Conservation (phyloP, 2,113 vertebrate species). For the Syrmaticus mikado region DNA sequence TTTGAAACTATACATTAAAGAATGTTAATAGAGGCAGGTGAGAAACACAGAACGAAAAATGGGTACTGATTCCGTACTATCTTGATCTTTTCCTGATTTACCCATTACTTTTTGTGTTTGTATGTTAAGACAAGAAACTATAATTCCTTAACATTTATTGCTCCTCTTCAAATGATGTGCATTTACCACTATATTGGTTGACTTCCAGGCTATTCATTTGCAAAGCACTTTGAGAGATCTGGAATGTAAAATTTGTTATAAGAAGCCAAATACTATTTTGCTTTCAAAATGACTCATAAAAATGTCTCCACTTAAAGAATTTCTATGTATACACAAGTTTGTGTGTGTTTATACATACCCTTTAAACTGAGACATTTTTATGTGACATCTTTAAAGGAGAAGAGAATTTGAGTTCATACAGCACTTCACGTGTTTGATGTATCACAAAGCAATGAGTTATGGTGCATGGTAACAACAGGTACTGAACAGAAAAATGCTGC, state of each 20-base stretch:
- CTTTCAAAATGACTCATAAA: constrained; percentile 21
- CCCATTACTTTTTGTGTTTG: background rate
- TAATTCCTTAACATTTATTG: background rate
- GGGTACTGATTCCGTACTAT: background rate
- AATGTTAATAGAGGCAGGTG: background rate
- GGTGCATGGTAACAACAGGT: background rate
- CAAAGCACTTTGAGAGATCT: background rate
- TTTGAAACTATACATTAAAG: background rate
- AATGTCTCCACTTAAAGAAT: background rate
- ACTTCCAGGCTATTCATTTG: constrained; percentile 21
- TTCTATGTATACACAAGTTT: background rate
- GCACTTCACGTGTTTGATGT: background rate
- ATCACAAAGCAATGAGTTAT: background rate
- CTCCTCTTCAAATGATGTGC: background rate
- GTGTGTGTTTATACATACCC: background rate
- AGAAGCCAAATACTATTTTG: background rate
- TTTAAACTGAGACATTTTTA: constrained; percentile 3
- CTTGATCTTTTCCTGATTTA: background rate
- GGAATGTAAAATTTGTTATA: background rate
- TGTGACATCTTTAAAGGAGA: background rate
- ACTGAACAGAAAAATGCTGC: background rate
- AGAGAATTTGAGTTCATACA: background rate
- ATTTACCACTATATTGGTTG: background rate
- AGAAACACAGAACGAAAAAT: background rate
- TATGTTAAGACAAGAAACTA: background rate